phyloP scores from a whole-genome alignment of 1,140 invertebrate species.

The Drosophila elegans region DNA sequence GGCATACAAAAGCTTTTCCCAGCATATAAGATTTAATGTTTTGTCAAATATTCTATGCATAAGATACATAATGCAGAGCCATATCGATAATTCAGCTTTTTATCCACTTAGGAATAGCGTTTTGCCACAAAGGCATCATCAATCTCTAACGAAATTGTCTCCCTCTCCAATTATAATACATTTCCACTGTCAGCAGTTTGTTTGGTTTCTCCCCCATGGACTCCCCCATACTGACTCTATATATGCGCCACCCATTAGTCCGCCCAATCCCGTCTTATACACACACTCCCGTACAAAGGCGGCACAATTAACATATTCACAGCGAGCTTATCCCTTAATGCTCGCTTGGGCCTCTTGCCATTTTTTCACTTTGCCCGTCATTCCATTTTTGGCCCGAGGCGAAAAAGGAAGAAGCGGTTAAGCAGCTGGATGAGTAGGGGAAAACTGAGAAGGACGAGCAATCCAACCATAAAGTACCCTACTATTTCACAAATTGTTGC shows the following conservation, averaged over 20 bases:
- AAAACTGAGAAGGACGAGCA: not conserved
- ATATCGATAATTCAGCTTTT: conserved; percentile 44
- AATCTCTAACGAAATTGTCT: conserved; percentile 38
- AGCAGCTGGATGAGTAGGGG: not conserved
- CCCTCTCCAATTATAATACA: conserved; percentile 44
- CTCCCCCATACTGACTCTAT: not conserved
- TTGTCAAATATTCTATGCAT: not conserved
- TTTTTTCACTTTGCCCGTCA: conserved; percentile 49
- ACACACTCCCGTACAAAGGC: conserved; percentile 8
- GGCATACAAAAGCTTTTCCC: not conserved
- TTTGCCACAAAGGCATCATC: conserved; percentile 37
- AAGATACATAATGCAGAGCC: conserved; percentile 14
- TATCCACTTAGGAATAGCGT: conserved; percentile 46
- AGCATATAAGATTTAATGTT: not conserved
- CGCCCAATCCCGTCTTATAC: not conserved
- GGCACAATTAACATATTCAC: conserved; percentile 59
- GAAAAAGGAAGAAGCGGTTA: conserved; percentile 27
- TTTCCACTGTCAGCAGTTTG: conserved; percentile 55
- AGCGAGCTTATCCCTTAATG: conserved; percentile 56
- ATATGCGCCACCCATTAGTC: conserved; percentile 8
- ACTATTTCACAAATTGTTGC: too few relatives aligned
- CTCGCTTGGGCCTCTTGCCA: conserved; percentile 41
- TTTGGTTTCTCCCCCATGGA: conserved; percentile 4
- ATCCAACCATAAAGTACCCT: not conserved
- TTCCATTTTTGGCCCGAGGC: conserved; percentile 40